Evolutionary conservation across 2,888 invertebrate species (phyloP), one percentile per base, ranked within the genome.

Genomic region (Acrocera orbiculus): DNA sequence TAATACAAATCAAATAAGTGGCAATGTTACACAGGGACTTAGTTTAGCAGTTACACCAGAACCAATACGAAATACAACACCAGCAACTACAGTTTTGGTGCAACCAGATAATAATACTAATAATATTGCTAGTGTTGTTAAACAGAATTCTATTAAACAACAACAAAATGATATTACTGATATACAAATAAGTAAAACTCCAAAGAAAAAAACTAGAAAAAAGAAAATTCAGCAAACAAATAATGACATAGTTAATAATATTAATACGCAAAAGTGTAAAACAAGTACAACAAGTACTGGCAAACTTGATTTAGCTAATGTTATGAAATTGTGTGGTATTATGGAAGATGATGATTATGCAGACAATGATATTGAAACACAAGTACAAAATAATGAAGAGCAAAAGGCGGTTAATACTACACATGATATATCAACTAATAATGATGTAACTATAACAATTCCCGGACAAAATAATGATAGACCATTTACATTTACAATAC

Each of bases 311-410:
- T 63, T 77, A 45, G 76, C 75, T 33, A 76, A 74, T 55, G 72
- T 77, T 24, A 77, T 77, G 70, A 76, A 76, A 54, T 62, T 76
- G 39, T 76, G 76, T 30, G 73, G 77, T 58, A 61, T 61, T 36
- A 74, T 73, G 40, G 75, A 74, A 32, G 76, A 76, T 41, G 77
- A 77, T 40, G 76, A 77, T 42, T 59, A 56, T 27, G 54, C 50
- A 36, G 56, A 55, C 13, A 44, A 47, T 23, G 39, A 45, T n/a
- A n/a, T n/a, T n/a, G n/a, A 19, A 19, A 22, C 10, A 31, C 34
- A 39, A n/a, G 34, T 24, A 5, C 46, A 38, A 20, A 19, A 20
- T 2, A 34, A 11, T 22, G 42, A 44, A 25, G 45, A 42, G 13
- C 41, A 39, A 36, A 32, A 36, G 7, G 36, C 41, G 19, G 19